A percentile compares a stretch with the other conserved stretches of the same genome.
These are phyloP conservation scores for Rhingia rostrata DNA, from an alignment of 2,888 invertebrate species.

Conservation along the genomic window DNA sequence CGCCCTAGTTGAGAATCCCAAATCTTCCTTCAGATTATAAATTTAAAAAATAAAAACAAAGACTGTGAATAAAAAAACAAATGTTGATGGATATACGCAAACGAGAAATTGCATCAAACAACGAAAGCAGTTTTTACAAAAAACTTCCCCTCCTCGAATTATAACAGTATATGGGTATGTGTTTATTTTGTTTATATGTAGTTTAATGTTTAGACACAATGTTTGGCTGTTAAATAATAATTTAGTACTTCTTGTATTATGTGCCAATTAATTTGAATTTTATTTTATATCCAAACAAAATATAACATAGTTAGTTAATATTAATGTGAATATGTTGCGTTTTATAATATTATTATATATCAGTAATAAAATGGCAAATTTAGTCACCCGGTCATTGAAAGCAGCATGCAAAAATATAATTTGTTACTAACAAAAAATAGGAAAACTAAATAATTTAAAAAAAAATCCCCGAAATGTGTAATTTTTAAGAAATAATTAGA, in stretches of 20 bases:
- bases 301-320: slow-evolving; percentile 25
- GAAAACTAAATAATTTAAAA: slow-evolving; percentile 3
- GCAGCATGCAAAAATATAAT: slow-evolving; percentile 49
- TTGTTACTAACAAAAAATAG: slow-evolving; percentile 44
- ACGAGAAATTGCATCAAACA: slow-evolving; percentile 1
- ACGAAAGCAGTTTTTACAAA: slow-evolving; percentile 10
- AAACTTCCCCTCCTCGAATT: background rate
- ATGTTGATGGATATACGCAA: background rate
- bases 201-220: slow-evolving; percentile 17
- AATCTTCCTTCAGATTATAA: slow-evolving; percentile 2
- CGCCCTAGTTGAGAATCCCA: background rate
- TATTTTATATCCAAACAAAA: background rate
- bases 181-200: background rate
- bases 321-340: slow-evolving; percentile 47
- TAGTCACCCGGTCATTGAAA: slow-evolving; percentile 41
- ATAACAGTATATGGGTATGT: background rate
- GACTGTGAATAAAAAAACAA: background rate
- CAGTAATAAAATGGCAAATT: slow-evolving; percentile 31
- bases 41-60: background rate
- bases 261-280: slow-evolving; percentile 45
- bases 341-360: slow-evolving; percentile 34
- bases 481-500: slow-evolving; percentile 56
- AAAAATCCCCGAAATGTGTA: slow-evolving; percentile 51
- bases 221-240: slow-evolving; percentile 9
- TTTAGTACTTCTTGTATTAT: slow-evolving; percentile 40